These are phyloP conservation scores for Melanotaenia maccullochi DNA, from an alignment of 2,797 vertebrate species.

Conservation along the genomic window DNA sequence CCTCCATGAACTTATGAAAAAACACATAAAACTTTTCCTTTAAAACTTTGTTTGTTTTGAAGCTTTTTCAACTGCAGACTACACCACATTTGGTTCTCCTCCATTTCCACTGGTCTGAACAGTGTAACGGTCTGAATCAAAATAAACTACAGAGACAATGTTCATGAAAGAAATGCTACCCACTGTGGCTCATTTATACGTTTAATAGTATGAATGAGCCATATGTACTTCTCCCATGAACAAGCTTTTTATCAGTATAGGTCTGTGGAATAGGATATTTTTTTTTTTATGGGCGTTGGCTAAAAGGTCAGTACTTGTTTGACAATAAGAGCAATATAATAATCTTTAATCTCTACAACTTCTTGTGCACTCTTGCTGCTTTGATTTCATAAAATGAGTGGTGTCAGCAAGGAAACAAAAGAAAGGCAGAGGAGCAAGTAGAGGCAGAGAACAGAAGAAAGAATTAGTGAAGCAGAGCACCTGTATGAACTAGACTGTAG, in stretches of 20 bases:
- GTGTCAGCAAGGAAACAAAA: slow-evolving; percentile 24
- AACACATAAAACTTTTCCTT: background rate
- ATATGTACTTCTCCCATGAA: no score
- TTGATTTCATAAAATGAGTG: slow-evolving; percentile 23
- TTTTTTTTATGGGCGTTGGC: background rate
- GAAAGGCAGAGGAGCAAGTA: slow-evolving; percentile 49
- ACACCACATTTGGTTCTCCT: background rate
- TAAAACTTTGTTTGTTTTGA: background rate
- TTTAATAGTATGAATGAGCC: slow-evolving; percentile 10
- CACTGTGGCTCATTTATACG: slow-evolving; percentile 9
- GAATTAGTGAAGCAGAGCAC: slow-evolving; percentile 43
- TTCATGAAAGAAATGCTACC: slow-evolving; percentile 25
- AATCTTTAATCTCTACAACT: slow-evolving; percentile 16
- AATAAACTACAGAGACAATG: slow-evolving; percentile 18
- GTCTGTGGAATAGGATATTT: slow-evolving; percentile 3
- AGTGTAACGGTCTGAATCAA: slow-evolving; percentile 1
- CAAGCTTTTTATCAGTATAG: slow-evolving; percentile 5
- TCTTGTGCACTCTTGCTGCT: slow-evolving; percentile 10
- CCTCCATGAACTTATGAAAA: background rate
- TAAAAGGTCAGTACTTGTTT: slow-evolving; percentile 9
- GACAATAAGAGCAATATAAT: slow-evolving; percentile 2
- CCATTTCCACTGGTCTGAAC: background rate
- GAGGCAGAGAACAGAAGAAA: slow-evolving; percentile 46
- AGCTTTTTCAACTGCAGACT: background rate
- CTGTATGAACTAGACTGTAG: slow-evolving; percentile 56